phyloP scores from a whole-genome alignment of 2,888 invertebrate species.

The Abrostola triplasia region DNA sequence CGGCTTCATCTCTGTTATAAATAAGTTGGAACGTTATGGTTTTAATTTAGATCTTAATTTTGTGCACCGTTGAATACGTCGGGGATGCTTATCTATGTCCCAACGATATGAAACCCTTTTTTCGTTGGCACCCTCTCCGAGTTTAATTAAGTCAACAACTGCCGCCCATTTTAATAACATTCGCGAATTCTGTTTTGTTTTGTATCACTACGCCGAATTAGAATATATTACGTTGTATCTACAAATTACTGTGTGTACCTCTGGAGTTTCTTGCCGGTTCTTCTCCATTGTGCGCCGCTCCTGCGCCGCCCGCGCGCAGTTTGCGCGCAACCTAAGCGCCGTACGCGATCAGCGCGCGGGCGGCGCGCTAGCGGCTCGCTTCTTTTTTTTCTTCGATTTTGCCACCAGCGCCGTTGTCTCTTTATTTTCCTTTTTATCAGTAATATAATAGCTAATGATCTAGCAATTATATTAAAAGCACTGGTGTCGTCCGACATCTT shows the following conservation, averaged over 20 bases:
- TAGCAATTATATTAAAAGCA: no score
- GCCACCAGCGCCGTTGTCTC: no score
- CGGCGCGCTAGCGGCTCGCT: no score
- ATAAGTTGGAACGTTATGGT: constrained; percentile 48
- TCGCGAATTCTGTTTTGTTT: constrained; percentile 45
- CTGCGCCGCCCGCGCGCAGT: no score
- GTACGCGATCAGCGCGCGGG: no score
- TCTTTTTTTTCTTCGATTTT: no score
- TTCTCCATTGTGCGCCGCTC: no score
- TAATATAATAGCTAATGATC: no score
- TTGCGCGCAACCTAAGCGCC: no score
- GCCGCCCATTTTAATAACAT: constrained; percentile 58
- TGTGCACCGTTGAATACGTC: constrained; percentile 52
- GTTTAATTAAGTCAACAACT: constrained; percentile 71
- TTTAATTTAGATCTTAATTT: constrained; percentile 65
- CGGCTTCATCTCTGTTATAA: constrained; percentile 30
- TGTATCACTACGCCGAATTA: constrained; percentile 17
- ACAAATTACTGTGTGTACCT: constrained; percentile 17
- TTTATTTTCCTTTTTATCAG: no score
- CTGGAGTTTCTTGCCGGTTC: no score
- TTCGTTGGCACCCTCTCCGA: constrained; percentile 60
- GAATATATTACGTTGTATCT: constrained; percentile 21
- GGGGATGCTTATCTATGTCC: constrained; percentile 54
- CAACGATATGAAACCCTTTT: constrained; percentile 63
- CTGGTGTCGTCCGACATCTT: no score